phyloP scores from a whole-genome alignment of 2,113 vertebrate genomes.

The Ctenodactylus gundi region DNA sequence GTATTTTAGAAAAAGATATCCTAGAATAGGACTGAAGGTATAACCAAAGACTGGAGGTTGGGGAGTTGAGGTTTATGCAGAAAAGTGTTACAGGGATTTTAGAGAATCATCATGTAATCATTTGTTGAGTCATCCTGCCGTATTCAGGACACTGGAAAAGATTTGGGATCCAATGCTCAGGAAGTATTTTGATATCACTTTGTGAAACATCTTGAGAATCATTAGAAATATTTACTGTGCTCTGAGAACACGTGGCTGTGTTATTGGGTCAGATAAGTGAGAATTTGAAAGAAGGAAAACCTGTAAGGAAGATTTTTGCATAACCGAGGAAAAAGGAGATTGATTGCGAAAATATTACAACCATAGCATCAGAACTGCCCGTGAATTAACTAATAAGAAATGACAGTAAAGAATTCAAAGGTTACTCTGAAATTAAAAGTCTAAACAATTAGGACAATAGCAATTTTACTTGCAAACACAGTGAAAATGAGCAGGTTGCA shows the following conservation, averaged over 20 bases:
- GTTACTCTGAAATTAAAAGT: slow-evolving; percentile 36
- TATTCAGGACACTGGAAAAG: too few relatives aligned
- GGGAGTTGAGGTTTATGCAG: not conserved
- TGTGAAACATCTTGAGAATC: not conserved
- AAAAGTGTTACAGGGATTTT: not conserved
- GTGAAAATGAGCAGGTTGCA: slow-evolving; percentile 58
- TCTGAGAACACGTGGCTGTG: not conserved
- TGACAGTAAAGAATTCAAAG: slow-evolving; percentile 11
- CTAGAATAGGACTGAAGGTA: not conserved
- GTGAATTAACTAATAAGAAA: slow-evolving; percentile 6
- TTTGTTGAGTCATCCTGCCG: not conserved
- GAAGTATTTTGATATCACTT: slow-evolving; percentile 30
- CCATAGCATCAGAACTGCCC: not conserved
- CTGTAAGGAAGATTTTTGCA: not conserved
- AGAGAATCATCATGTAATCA: not conserved
- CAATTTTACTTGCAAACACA: slow-evolving; percentile 49
- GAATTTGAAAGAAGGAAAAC: slow-evolving; percentile 29
- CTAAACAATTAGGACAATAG: slow-evolving; percentile 15
- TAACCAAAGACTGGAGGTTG: not conserved
- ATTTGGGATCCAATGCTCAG: not conserved
- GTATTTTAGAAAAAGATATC: not conserved
- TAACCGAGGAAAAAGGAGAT: not conserved
- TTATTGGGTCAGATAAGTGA: not conserved
- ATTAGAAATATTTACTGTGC: not conserved
- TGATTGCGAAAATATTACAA: not conserved